Evolutionary conservation across 37 sponge, comb jelly and placozoan species (phyloP).

Genomic region (Cladorhizidae sp.): DNA sequence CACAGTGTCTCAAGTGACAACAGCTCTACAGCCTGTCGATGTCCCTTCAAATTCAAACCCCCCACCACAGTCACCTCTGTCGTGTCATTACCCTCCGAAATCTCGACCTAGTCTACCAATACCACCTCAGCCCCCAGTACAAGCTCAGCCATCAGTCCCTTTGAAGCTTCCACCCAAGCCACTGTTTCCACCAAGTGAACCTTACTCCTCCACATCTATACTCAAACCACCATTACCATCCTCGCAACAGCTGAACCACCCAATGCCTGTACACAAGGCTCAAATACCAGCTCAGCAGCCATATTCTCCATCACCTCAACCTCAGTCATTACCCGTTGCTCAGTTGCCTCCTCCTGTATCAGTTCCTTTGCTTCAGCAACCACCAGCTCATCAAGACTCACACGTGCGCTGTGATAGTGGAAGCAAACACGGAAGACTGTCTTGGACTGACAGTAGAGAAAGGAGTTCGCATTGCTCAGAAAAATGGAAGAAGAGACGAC

Average conservation of each 20-base stretch:
- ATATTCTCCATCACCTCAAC: neutral
- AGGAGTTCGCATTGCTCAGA: neutral
- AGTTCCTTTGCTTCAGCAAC: neutral
- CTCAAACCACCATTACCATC: no score
- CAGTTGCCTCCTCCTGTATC: neutral
- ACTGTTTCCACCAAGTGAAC: neutral
- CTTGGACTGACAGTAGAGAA: no score
- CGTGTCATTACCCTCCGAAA: neutral
- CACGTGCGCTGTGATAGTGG: no score
- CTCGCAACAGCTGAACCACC: no score
- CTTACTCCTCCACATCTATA: no score
- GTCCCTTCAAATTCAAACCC: neutral
- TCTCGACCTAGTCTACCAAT: neutral
- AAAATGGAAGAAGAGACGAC: no score
- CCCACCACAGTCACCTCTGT: neutral
- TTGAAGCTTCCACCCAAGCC: neutral
- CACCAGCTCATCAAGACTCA: neutral
- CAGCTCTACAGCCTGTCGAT: neutral
- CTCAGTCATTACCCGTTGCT: neutral
- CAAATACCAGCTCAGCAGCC: neutral
- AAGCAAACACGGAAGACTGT: no score
- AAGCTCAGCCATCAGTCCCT: neutral
- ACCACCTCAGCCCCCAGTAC: neutral
- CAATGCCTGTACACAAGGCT: no score
- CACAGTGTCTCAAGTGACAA: no score